These are phyloP conservation scores for Erinaceus europaeus DNA, from an alignment of 2,113 vertebrate genomes.

Conservation along the genomic window DNA sequence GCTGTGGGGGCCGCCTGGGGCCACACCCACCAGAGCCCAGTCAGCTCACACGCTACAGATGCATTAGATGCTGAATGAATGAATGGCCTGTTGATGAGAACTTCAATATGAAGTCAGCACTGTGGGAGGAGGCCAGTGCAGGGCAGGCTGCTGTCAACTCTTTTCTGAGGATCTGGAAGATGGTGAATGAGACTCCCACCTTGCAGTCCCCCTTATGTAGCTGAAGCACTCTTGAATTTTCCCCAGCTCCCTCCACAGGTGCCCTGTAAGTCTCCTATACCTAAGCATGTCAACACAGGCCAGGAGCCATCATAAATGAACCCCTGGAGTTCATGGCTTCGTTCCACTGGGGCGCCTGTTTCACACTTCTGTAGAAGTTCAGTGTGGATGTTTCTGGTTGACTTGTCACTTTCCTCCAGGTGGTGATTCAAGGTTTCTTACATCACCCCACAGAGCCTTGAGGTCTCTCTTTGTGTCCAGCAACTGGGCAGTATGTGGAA, in stretches of 20 bases:
- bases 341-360: neutral
- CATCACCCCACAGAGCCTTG: neutral
- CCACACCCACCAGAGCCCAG: neutral
- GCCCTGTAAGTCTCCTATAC: neutral
- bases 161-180: neutral
- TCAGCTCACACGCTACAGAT: neutral
- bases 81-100: slow-evolving; percentile 48
- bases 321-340: neutral
- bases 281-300: neutral
- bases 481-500: fast-evolving
- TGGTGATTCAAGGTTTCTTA: neutral
- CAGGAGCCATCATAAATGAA: neutral
- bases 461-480: no score
- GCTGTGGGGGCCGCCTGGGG: slow-evolving; percentile 27
- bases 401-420: neutral
- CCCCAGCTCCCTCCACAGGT: neutral
- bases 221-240: neutral
- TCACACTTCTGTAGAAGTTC: neutral
- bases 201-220: neutral
- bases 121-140: neutral
- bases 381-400: neutral
- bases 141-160: slow-evolving; percentile 4
- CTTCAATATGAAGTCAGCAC: neutral
- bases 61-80: slow-evolving; percentile 24
- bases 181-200: neutral